Percentiles rank a stretch among this genome's conserved stretches.
Conservation (phyloP, 2,797 vertebrate species). For the Macrochelys suwanniensis region DNA sequence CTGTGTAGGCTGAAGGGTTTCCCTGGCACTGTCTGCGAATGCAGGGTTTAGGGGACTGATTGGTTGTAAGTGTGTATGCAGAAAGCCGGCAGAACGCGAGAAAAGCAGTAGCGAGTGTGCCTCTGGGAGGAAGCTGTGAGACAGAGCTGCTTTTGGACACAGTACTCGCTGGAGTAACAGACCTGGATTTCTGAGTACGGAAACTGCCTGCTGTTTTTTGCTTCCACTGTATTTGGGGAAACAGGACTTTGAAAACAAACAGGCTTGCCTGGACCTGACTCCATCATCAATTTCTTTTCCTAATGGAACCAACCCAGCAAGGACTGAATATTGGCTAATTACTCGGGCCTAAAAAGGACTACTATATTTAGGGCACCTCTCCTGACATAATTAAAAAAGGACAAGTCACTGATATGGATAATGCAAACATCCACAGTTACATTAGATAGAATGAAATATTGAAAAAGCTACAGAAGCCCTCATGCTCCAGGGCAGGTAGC, state of each 20-base stretch:
- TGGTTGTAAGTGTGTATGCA: neutral
- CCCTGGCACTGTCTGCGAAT: neutral
- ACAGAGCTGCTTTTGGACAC: neutral
- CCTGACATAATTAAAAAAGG: neutral
- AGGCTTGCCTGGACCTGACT: neutral
- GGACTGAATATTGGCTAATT: neutral
- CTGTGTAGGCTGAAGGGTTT: neutral
- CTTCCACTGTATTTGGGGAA: neutral
- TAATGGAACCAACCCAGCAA: neutral
- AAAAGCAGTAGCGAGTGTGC: neutral
- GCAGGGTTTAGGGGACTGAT: neutral
- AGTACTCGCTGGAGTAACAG: neutral
- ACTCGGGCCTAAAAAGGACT: neutral
- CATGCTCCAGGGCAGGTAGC: neutral
- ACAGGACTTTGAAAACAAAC: neutral
- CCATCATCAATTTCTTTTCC: neutral
- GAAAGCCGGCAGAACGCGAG: neutral
- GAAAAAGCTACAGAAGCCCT: neutral
- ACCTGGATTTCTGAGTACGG: neutral
- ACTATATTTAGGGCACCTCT: neutral
- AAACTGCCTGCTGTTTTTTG: neutral
- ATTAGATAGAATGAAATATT: neutral
- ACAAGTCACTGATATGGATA: neutral
- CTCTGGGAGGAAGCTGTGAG: neutral
- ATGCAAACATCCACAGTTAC: neutral